Percentiles rank a stretch among this genome's conserved stretches.
Evolutionary conservation across 2,113 vertebrate genomes (phyloP).

Genomic region (Heterocephalus glaber): DNA sequence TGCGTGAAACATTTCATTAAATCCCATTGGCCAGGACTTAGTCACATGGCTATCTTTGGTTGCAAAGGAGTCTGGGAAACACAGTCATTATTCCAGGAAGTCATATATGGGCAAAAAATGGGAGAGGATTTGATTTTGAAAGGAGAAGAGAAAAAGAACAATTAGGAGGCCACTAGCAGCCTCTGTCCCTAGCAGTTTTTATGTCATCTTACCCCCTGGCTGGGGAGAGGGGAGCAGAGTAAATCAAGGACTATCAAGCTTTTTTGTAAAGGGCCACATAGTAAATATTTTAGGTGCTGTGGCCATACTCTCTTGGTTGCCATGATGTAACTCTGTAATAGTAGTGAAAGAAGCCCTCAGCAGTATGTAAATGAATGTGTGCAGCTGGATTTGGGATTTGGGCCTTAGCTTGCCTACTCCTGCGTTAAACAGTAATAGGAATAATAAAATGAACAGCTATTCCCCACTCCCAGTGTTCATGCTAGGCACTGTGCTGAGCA

Average conservation of each 20-base stretch:
- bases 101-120: background rate
- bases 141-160: background rate
- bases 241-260: background rate
- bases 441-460: background rate
- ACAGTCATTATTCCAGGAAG: background rate
- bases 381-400: background rate
- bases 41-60: background rate
- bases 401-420: background rate
- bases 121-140: background rate
- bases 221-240: background rate
- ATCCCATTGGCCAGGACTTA: background rate
- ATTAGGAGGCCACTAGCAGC: background rate
- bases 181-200: background rate
- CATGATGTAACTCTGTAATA: background rate
- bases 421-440: background rate
- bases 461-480: background rate
- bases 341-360: background rate
- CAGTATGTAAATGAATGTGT: background rate
- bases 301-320: background rate
- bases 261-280: background rate
- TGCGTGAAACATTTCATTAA: background rate
- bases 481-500: background rate
- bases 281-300: background rate
- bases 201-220: background rate
- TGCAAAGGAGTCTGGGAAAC: background rate